These are phyloP conservation scores for Ornithorhynchus anatinus DNA, from an alignment of 2,113 vertebrate genomes.

Conservation along the genomic window DNA sequence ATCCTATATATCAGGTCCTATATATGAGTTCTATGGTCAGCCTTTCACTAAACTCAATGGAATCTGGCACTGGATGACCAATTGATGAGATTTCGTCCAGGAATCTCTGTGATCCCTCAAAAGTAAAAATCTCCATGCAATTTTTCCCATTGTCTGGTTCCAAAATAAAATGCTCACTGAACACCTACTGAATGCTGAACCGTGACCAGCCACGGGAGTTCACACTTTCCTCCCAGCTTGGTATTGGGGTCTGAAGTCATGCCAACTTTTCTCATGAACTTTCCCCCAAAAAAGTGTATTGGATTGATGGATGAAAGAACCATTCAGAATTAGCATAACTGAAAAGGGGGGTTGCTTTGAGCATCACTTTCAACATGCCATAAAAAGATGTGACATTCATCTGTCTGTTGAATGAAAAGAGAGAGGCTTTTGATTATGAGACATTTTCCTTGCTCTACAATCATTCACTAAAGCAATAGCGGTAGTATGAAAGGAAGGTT, in stretches of 20 bases:
- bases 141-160: neutral
- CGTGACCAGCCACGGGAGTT: neutral
- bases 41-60: too few species aligned
- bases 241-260: neutral
- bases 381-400: neutral
- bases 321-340: conserved; percentile 6
- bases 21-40: too few species aligned
- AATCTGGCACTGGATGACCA: too few species aligned
- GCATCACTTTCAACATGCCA: neutral
- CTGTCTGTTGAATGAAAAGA: neutral
- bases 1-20: too few species aligned
- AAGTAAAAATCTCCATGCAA: neutral
- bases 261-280: neutral
- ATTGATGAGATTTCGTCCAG: neutral
- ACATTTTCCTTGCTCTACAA: neutral
- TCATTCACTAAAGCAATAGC: neutral
- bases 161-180: neutral
- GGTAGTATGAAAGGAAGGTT: neutral
- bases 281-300: neutral
- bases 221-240: neutral
- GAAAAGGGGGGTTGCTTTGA: neutral
- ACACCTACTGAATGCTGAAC: neutral
- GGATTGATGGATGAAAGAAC: neutral
- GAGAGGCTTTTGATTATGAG: neutral
- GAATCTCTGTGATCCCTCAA: neutral